Evolutionary conservation across 2,888 invertebrate species (phyloP), one percentile per base, ranked within the genome.

Genomic region (Idaea dimidiata): DNA sequence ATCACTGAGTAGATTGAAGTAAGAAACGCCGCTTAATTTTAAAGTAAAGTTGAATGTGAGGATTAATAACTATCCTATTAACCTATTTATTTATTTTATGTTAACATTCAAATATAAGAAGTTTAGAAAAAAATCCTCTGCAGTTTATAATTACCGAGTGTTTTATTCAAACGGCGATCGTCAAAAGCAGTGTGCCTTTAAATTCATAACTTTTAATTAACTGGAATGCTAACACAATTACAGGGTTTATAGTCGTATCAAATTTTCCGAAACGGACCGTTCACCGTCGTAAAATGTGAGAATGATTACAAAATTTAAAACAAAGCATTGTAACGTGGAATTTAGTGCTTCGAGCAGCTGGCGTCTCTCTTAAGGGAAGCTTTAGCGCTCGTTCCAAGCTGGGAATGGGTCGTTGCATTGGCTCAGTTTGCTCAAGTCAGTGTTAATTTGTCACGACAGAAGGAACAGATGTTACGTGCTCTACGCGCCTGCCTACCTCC

Each of bases 181-280:
- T 84, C 86, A 82, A 84, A 86, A 86, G 81, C 86, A 80, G 82
- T 81, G 83, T 80, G 83, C 83, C 84, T 88, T 89, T 87, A 88
- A 91, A 91, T 91, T 91, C 91, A 91, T 91, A 90, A 91, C 88
- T 91, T 90, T 91, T 92, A 91, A 92, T 91, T 90, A 91, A 91
- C 82, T 88, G 85, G 86, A 90, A 88, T 88, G 87, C 88, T 88
- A 87, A 88, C 88, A 88, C 88, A 90, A 91, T 91, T 88, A 90
- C 88, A 87, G 88, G 84, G 81, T 89, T 91, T 90, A 91, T 89
- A 84, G 90, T 87, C 85, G 89, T 89, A 91, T 91, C 90, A 91
- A 91, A 91, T 90, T 89, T 89, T 89, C 89, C 84, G 87, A 88
- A 90, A 90, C 89, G 91, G 91, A 88, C 89, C 87, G 86, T 88